Evolutionary conservation across 2,113 vertebrate species (phyloP).

Genomic region (Daubentonia madagascariensis): DNA sequence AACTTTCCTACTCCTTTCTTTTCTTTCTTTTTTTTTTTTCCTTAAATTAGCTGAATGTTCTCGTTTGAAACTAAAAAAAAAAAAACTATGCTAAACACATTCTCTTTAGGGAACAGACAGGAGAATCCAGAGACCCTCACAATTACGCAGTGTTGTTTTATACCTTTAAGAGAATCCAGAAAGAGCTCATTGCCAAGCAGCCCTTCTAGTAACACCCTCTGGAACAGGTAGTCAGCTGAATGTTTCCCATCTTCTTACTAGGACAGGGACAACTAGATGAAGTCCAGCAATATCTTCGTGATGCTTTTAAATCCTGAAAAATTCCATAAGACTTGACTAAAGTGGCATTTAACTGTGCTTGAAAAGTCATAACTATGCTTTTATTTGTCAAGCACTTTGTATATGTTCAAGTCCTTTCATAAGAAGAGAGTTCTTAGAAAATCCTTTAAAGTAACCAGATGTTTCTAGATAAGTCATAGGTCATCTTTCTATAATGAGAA

Average conservation of each 20-base stretch:
- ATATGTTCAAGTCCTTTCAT: neutral
- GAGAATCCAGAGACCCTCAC: neutral
- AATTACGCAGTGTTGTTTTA: neutral
- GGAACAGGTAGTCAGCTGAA: neutral
- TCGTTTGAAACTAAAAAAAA: constrained; percentile 7
- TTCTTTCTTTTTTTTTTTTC: neutral
- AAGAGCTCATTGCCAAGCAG: neutral
- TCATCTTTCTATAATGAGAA: constrained; percentile 37
- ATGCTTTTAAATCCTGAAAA: constrained; percentile 28
- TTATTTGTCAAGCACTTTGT: constrained; percentile 7
- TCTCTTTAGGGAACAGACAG: neutral
- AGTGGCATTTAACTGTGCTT: neutral
- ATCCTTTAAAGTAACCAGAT: neutral
- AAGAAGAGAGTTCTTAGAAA: constrained; percentile 1
- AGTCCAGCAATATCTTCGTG: neutral
- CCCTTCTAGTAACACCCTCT: neutral
- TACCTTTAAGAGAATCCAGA: neutral
- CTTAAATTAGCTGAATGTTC: neutral
- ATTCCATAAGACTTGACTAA: neutral
- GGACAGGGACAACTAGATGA: neutral
- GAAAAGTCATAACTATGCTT: neutral
- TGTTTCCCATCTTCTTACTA: neutral
- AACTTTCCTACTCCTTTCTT: neutral
- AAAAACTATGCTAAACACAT: neutral
- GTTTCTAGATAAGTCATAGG: constrained; percentile 49